These are phyloP conservation scores for Lagria hirta DNA, from an alignment of 2,888 invertebrate genomes.

Conservation along the genomic window DNA sequence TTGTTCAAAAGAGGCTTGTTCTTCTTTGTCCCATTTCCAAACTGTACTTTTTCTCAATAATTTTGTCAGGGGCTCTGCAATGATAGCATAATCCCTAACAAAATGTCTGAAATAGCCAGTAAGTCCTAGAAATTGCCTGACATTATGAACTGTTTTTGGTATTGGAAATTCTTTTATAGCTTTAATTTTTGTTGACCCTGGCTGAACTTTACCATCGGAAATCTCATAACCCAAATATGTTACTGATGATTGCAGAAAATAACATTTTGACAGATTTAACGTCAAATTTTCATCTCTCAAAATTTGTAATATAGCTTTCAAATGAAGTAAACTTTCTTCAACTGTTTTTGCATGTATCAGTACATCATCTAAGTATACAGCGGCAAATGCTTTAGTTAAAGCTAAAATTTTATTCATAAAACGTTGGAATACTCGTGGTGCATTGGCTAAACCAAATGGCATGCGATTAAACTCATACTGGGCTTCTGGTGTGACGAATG, in stretches of 20 bases:
- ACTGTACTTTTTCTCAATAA: slow-evolving; percentile 25
- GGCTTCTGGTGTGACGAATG: slow-evolving; percentile 29
- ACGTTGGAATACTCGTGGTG: slow-evolving; percentile 29
- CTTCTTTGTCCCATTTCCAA: slow-evolving; percentile 27
- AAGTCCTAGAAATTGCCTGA: slow-evolving; percentile 40
- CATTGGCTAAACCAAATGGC: slow-evolving; percentile 30
- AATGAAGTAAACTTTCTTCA: slow-evolving; percentile 15
- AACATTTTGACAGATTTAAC: slow-evolving; percentile 27
- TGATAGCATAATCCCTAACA: slow-evolving; percentile 33
- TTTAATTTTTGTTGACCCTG: slow-evolving; percentile 34
- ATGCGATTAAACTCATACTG: slow-evolving; percentile 27
- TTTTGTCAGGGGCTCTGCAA: slow-evolving; percentile 35
- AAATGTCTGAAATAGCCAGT: slow-evolving; percentile 40
- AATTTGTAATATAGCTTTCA: slow-evolving; percentile 21
- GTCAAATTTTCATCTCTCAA: slow-evolving; percentile 28
- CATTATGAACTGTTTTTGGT: slow-evolving; percentile 33
- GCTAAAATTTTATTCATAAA: slow-evolving; percentile 28
- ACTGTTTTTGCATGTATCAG: slow-evolving; percentile 22
- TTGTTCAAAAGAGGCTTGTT: slow-evolving; percentile 27
- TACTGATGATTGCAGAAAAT: slow-evolving; percentile 23
- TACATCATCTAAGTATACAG: slow-evolving; percentile 30
- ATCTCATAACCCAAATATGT: slow-evolving; percentile 30
- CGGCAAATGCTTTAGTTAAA: slow-evolving; percentile 12
- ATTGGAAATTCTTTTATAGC: slow-evolving; percentile 34
- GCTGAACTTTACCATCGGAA: slow-evolving; percentile 23